Evolutionary conservation across 1,140 invertebrate species (phyloP), one percentile per base, ranked within the genome.

Genomic region (Nymphalis io): DNA sequence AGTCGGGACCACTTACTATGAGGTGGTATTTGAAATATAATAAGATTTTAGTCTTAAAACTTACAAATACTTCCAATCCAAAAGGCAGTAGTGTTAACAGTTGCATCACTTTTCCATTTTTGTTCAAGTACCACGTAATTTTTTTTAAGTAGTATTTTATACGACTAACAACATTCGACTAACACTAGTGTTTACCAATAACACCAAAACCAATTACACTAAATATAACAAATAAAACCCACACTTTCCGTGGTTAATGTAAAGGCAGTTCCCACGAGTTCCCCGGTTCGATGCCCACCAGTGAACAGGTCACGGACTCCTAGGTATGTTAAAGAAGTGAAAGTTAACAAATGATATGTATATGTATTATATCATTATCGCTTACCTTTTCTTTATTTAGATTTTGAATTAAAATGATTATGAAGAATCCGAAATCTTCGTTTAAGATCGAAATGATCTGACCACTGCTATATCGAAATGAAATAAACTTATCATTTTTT

Each of bases 241-340:
- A 55, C 23, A 55, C 51, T 55, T 55, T 55, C 15, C 23, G 51
- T 16, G 51, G 39, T 27, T 59, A 71, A 51, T 61, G 21, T 61
- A 39, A 61, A 44, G 46, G 53, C 20, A 55, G 55, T 83, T 83
- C 79, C 77, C 79, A 81, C 75, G 75, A 70, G 48, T 51, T 40
- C 64, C 27, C 20, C 74, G 76, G 61, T 70, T 74, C 75, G 77
- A 72, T 79, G 62, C 81, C 69, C 81, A 76, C 66, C 64, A 68
- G 27, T 70, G 75, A 63, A 64, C 74, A 73, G 73, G 76, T 78
- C 73, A 78, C 61, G 76, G 74, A 67, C 72, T 74, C 69, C 46
- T 59, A 61, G 61, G 51, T 63, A 63, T 58, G 57, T 70, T 70
- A 70, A 33, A 63, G 51, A 70, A 70, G 53, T 59, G 68, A 72